Percentiles rank a stretch among this genome's conserved stretches.
Conservation (phyloP, 2,113 vertebrate genomes). For the Ancistrus triradiatus region DNA sequence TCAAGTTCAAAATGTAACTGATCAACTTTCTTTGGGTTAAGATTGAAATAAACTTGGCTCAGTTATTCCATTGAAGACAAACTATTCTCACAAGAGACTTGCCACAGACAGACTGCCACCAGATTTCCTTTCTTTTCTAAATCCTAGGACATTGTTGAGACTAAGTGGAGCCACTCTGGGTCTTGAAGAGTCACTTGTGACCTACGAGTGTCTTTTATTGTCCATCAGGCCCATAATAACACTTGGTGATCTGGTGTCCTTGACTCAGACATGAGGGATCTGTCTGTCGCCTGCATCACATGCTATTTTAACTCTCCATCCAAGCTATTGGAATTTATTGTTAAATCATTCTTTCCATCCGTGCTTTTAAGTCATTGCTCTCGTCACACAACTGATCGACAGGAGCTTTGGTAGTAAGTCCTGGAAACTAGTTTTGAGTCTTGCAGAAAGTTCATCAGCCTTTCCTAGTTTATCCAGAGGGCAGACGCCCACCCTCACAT, state of each 20-base stretch:
- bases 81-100: no score
- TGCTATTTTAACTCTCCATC: not conserved
- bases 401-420: not conserved
- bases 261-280: slow-evolving; percentile 4
- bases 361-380: not conserved
- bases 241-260: slow-evolving; percentile 1
- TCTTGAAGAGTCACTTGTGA: slow-evolving; percentile 12
- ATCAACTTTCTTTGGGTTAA: no score
- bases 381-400: not conserved
- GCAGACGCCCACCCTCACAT: slow-evolving; percentile 1
- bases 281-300: not conserved
- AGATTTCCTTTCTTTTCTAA: not conserved
- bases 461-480: not conserved
- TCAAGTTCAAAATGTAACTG: no score
- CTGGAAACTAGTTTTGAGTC: not conserved
- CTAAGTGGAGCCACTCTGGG: slow-evolving; percentile 17
- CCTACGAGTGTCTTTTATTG: slow-evolving; percentile 7
- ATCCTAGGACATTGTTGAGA: slow-evolving; percentile 8
- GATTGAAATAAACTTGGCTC: no score
- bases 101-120: not conserved
- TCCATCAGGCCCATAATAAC: not conserved
- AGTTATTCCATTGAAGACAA: no score
- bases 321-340: not conserved
- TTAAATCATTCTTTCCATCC: not conserved
- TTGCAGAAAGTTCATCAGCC: not conserved